Evolutionary conservation across 2,888 invertebrate species (phyloP), one percentile per base, ranked within the genome.

Genomic region (Ectemnius cavifrons): DNA sequence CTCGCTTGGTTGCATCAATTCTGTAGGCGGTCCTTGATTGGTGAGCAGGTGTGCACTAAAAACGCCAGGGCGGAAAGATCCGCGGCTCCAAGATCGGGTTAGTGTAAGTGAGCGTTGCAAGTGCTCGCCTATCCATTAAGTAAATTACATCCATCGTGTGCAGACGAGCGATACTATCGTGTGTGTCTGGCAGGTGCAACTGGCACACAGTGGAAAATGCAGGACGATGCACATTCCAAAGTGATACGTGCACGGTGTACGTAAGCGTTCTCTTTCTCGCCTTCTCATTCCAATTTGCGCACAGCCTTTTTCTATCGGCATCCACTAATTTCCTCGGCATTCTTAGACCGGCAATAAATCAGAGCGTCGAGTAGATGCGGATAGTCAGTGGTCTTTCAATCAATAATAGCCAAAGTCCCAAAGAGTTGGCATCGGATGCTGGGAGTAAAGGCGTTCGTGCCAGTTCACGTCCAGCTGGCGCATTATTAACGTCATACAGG

Each of bases 141-240:
- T 18, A 23, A 71, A 67, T 71, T 45, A 56, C 49, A 46, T n/a
- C 23, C 14, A 20, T 2, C 27, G 46, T 49, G 16, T 67, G 56
- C 47, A 14, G 52, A 23, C 13, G 62, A 56, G 16, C 67, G 58
- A 63, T 23, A 6, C 45, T 69, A 57, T 37, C 37, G 8, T 37
- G 58, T 69, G 46, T 69, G 62, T 68, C 62, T 18, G 45, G 62
- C 63, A 20, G 56, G 56, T 20, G 61, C 64, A 49, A 63, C 16
- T 69, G 47, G 37, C 57, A 56, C 45, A 11, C 37, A 14, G 14
- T 27, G 56, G 46, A 73, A 70, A 70, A 64, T 73, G 60, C 56
- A 73, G 58, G 63, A 52, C 63, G 63, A 71, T 64, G 60, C 45
- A 60, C 64, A 73, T 71, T 52, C 52, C 52, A 13, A 59, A 27